phyloP scores from a whole-genome alignment of 2,888 invertebrate species.

The Drosophila phalerata region DNA sequence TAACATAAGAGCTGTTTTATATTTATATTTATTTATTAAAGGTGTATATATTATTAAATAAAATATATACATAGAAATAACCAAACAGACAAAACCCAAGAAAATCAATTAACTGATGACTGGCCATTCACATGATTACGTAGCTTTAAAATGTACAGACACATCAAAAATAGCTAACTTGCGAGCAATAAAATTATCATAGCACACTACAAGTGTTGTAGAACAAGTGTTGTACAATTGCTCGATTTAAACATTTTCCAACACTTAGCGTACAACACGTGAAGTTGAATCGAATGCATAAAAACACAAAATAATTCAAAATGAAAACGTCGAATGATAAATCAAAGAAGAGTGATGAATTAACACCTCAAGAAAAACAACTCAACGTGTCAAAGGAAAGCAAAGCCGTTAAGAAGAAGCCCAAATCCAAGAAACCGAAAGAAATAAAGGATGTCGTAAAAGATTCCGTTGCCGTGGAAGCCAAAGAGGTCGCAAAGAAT shows the following conservation, averaged over 20 bases:
- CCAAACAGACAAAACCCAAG: background rate
- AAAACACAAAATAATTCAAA: slow-evolving; percentile 19
- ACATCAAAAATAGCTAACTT: no score
- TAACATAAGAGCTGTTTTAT: no score
- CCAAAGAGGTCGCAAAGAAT: slow-evolving; percentile 34
- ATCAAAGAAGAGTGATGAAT: slow-evolving; percentile 36
- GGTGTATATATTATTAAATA: background rate
- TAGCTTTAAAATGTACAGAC: background rate
- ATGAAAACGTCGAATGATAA: slow-evolving; percentile 53
- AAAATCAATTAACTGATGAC: background rate
- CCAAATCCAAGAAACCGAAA: slow-evolving; percentile 40
- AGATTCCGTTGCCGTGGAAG: slow-evolving; percentile 14
- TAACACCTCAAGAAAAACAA: slow-evolving; percentile 37
- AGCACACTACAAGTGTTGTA: background rate
- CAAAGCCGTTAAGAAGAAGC: slow-evolving; percentile 51
- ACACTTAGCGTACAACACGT: slow-evolving; percentile 50
- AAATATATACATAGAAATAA: background rate
- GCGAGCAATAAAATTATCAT: background rate
- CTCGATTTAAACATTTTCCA: slow-evolving; percentile 3
- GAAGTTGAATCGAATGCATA: slow-evolving; percentile 29
- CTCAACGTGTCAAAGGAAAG: slow-evolving; percentile 36
- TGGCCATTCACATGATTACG: background rate
- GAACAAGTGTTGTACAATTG: slow-evolving; percentile 3
- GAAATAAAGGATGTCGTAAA: slow-evolving; percentile 3
- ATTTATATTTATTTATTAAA: background rate